These are phyloP conservation scores for Trachops cirrhosus DNA, from an alignment of 2,797 vertebrate species.

Conservation along the genomic window DNA sequence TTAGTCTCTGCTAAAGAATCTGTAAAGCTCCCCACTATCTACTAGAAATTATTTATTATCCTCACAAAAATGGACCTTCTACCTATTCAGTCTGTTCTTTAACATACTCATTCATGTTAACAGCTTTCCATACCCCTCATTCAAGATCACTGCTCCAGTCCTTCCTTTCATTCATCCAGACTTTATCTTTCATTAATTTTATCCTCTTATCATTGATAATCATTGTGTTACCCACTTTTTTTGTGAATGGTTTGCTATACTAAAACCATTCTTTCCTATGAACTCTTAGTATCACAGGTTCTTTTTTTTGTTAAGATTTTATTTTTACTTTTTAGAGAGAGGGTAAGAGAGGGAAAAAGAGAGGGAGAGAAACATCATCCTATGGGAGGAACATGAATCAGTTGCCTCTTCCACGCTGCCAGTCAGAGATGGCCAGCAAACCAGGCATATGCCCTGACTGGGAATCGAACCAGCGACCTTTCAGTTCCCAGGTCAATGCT, in stretches of 20 bases:
- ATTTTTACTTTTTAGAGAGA: not conserved
- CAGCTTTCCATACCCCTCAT: not conserved
- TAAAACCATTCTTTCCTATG: not conserved
- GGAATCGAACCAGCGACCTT: not conserved
- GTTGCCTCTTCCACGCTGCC: not conserved
- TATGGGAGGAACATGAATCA: not conserved
- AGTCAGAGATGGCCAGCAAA: not conserved
- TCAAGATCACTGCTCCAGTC: not conserved
- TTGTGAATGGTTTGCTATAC: not conserved
- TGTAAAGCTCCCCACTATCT: not conserved
- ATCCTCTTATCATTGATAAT: not conserved
- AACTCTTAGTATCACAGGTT: not conserved
- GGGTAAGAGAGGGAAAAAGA: not conserved
- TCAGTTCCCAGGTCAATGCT: not conserved
- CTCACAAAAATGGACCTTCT: not conserved
- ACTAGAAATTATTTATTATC: conserved; percentile 1
- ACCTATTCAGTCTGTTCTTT: not conserved
- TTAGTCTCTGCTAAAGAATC: not conserved
- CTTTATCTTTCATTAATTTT: not conserved
- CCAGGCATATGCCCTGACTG: not conserved
- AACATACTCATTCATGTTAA: not conserved
- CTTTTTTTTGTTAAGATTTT: not conserved
- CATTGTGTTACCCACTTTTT: not conserved
- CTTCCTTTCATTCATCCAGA: not conserved
- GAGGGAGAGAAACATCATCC: not conserved